Percentiles rank a stretch among this genome's conserved stretches.
Evolutionary conservation across 2,797 vertebrate species (phyloP).

Genomic region (Sebastes diaconus): DNA sequence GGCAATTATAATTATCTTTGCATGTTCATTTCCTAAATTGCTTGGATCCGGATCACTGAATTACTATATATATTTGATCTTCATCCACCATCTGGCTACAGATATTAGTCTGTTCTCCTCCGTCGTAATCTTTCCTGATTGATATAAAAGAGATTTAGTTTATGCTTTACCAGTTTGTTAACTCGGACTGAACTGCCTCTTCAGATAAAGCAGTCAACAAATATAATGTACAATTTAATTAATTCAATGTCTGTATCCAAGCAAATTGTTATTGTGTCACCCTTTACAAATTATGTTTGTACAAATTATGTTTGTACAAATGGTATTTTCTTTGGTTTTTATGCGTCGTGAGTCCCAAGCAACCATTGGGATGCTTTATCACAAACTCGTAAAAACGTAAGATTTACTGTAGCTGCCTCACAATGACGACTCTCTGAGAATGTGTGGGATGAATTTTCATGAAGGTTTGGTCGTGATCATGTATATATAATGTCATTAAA

Average conservation of each 20-base stretch:
- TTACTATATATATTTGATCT: not conserved
- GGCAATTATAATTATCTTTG: slow-evolving; percentile 23
- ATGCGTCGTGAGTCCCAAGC: slow-evolving; percentile 65
- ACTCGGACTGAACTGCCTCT: not conserved
- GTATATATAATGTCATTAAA: not conserved
- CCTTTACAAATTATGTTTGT: slow-evolving; percentile 44
- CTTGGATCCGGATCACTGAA: slow-evolving; percentile 56
- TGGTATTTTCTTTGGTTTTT: slow-evolving; percentile 68
- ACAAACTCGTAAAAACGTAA: slow-evolving; percentile 68
- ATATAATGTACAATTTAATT: not conserved
- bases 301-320: slow-evolving; percentile 61
- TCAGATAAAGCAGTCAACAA: not conserved
- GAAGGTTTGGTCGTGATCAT: not conserved
- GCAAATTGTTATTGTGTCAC: slow-evolving; percentile 46
- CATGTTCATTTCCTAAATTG: slow-evolving; percentile 49
- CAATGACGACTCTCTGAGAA: slow-evolving; percentile 32
- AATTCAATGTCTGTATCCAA: slow-evolving; percentile 50
- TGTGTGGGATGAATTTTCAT: slow-evolving; percentile 67
- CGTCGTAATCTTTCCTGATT: not conserved
- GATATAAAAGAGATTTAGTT: not conserved
- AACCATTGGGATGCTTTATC: slow-evolving; percentile 65
- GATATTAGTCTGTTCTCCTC: not conserved
- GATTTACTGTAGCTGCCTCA: slow-evolving; percentile 46
- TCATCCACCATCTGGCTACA: not conserved
- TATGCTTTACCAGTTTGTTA: not conserved